Evolutionary conservation across 2,113 vertebrate species (phyloP).

Genomic region (Misgurnus anguillicaudatus): DNA sequence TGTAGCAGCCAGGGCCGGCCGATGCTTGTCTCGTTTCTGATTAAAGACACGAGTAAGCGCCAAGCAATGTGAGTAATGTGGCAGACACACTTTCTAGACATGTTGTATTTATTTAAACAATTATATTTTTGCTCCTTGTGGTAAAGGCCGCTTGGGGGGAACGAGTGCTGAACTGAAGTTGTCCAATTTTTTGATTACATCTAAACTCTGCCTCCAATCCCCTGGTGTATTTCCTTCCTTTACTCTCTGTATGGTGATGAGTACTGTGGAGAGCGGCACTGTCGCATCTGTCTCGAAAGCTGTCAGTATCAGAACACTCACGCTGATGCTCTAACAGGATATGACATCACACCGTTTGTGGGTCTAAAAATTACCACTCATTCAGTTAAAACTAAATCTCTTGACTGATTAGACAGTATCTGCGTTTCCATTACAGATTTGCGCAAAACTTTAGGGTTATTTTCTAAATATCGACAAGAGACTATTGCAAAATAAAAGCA

Average conservation of each 20-base stretch:
- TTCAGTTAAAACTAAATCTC: no score
- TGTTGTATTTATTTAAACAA: conserved; percentile 7
- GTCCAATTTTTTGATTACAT: conserved; percentile 20
- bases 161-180: background rate
- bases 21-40: conserved; percentile 12
- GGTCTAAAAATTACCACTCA: background rate
- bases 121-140: background rate
- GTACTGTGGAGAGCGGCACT: background rate
- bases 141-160: background rate
- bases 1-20: background rate
- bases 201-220: background rate
- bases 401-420: no score
- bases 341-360: background rate
- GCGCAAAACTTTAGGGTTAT: no score
- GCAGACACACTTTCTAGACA: background rate
- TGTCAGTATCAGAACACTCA: conserved; percentile 15
- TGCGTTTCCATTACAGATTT: no score
- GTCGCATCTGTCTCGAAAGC: conserved; percentile 27
- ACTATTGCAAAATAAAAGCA: no score
- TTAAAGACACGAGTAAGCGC: background rate
- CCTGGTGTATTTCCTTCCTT: background rate
- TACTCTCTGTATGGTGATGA: background rate
- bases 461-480: no score
- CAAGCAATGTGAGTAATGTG: conserved; percentile 4
- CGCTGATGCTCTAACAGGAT: background rate